Evolutionary conservation across 35 echinoderm and acorn worm species (phyloP).

Genomic region (Apostichopus japonicus): DNA sequence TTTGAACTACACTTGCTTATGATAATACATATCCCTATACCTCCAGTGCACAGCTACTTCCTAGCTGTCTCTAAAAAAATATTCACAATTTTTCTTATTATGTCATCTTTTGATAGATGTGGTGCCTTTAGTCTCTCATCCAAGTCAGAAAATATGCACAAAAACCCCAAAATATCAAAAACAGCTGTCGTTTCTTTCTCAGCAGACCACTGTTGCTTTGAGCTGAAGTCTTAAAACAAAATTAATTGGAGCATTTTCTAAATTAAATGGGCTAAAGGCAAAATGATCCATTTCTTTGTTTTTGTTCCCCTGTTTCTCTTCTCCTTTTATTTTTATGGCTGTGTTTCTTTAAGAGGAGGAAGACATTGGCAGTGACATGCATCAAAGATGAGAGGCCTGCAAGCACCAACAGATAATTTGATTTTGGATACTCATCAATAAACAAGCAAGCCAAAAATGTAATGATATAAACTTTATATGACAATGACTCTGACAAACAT

Average conservation of each 20-base stretch:
- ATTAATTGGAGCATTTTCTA: slow-evolving; percentile 46
- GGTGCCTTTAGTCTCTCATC: not conserved
- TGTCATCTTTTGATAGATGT: no score
- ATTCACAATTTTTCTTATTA: no score
- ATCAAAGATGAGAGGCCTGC: not conserved
- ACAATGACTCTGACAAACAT: not conserved
- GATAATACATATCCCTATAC: no score
- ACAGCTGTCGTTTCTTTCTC: slow-evolving; percentile 24
- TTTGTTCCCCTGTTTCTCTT: no score
- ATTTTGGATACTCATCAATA: not conserved
- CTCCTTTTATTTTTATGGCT: no score
- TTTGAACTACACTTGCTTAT: no score
- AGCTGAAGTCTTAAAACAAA: not conserved
- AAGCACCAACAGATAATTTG: not conserved
- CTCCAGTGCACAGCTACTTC: no score
- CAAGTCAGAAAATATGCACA: not conserved
- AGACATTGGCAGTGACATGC: not conserved
- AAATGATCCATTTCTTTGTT: not conserved
- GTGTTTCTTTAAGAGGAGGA: not conserved
- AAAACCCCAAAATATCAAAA: not conserved
- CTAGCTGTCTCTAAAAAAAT: no score
- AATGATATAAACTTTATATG: not conserved
- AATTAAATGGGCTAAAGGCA: not conserved
- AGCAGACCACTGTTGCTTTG: not conserved
- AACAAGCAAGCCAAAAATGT: not conserved